phyloP scores from a whole-genome alignment of 2,888 invertebrate species.

The Onchidella celtica region DNA sequence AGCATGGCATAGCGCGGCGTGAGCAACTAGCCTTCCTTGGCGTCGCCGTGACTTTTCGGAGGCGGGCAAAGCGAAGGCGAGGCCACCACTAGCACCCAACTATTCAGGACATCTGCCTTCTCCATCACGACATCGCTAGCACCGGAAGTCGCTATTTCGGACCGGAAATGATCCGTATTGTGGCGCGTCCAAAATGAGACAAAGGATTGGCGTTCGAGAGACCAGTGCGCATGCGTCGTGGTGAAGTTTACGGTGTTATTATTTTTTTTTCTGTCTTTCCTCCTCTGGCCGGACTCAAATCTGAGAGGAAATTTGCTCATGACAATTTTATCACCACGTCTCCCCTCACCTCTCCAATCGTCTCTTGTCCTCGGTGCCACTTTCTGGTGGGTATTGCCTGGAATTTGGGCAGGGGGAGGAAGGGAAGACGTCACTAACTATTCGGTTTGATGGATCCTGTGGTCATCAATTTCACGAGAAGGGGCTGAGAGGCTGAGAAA shows the following conservation, averaged over 20 bases:
- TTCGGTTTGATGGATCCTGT: no score
- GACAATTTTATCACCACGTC: no score
- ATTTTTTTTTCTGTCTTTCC: not conserved
- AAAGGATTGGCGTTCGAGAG: constrained; percentile 28
- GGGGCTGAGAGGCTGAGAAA: no score
- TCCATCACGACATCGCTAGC: not conserved
- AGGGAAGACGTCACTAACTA: no score
- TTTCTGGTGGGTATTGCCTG: no score
- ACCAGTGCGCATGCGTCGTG: constrained; percentile 17
- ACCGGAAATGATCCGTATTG: constrained; percentile 44
- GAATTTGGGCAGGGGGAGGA: no score
- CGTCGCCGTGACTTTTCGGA: constrained; percentile 33
- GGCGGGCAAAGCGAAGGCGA: not conserved
- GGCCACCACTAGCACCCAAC: not conserved
- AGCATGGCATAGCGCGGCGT: constrained; percentile 27
- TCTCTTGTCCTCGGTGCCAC: no score
- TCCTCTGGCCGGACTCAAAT: no score
- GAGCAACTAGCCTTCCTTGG: not conserved
- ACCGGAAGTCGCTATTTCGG: constrained; percentile 41
- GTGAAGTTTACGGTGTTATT: not conserved
- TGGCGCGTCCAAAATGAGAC: constrained; percentile 9
- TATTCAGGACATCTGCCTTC: constrained; percentile 35
- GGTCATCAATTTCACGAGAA: no score
- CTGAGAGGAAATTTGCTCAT: no score
- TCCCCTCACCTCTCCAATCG: no score